phyloP scores from a whole-genome alignment of 2,888 invertebrate genomes.

The Metacarcinus magister region DNA sequence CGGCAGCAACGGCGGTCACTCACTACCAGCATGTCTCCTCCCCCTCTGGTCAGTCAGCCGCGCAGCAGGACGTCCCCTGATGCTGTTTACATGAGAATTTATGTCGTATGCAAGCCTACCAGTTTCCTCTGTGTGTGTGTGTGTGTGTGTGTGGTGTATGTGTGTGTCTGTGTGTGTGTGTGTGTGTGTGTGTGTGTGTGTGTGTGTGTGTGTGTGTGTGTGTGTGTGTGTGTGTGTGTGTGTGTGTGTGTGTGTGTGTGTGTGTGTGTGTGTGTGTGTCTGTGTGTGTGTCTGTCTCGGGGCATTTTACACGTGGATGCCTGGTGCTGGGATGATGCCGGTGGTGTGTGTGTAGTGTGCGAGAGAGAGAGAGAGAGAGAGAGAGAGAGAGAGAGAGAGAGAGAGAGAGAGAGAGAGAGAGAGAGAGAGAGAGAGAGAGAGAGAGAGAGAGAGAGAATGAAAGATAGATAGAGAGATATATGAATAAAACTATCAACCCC shows the following conservation, averaged over 20 bases:
- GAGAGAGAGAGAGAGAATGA: background rate
- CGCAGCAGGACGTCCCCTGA: slow-evolving; percentile 36
- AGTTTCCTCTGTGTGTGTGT: background rate
- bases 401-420: too few species aligned
- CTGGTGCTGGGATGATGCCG: background rate
- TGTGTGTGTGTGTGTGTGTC: background rate
- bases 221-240: background rate
- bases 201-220: too few species aligned
- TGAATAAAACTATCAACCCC: too few species aligned
- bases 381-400: background rate
- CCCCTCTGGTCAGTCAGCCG: background rate
- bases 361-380: background rate
- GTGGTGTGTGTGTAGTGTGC: background rate
- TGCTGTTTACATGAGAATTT: slow-evolving; percentile 45
- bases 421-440: background rate
- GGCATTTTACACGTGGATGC: background rate
- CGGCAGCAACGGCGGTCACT: background rate
- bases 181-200: too few species aligned
- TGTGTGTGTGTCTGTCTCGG: background rate
- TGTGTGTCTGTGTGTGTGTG: background rate
- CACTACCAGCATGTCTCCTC: background rate
- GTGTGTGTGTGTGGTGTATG: too few species aligned
- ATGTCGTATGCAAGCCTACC: background rate
- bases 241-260: background rate
- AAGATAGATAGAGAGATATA: background rate